phyloP scores from a whole-genome alignment of 2,797 vertebrate species.

The Pampus argenteus region DNA sequence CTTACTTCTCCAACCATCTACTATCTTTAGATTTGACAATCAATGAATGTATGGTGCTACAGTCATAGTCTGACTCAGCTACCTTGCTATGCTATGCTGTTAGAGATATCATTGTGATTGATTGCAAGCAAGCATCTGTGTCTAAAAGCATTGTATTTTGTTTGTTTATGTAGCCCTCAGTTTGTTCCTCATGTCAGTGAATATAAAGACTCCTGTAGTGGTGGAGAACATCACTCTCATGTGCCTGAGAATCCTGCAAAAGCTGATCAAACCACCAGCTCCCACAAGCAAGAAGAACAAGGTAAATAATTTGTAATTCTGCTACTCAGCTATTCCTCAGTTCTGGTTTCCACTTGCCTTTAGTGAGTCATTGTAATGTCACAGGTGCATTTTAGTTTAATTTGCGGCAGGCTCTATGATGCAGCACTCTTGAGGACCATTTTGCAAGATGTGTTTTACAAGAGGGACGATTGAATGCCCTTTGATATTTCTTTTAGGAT shows the following conservation, averaged over 20 bases:
- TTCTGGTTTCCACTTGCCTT: not conserved
- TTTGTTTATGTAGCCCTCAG: conserved; percentile 88
- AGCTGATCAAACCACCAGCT: conserved; percentile 96
- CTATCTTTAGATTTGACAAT: not conserved
- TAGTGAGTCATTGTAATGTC: not conserved
- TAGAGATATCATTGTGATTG: not conserved
- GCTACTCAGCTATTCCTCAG: not conserved
- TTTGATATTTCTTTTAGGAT: conserved; percentile 82
- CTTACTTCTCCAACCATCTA: not conserved
- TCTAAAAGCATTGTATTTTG: not conserved
- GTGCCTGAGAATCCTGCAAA: conserved; percentile 98
- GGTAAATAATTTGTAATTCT: conserved; percentile 76
- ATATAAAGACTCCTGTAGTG: conserved; percentile 98
- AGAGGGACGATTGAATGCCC: not conserved
- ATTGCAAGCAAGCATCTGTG: not conserved
- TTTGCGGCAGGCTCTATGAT: too few species aligned
- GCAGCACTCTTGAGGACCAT: not conserved
- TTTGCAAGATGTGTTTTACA: not conserved
- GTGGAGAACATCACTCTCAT: conserved; percentile 99
- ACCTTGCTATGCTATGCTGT: not conserved
- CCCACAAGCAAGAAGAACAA: conserved; percentile 99
- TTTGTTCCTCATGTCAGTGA: conserved; percentile 98
- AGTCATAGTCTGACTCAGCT: not conserved
- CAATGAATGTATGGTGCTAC: not conserved
- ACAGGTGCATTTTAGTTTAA: not conserved